Base-by-base conservation (phyloP, 2,113 vertebrate genomes). In the Clarias batrachus region DNA sequence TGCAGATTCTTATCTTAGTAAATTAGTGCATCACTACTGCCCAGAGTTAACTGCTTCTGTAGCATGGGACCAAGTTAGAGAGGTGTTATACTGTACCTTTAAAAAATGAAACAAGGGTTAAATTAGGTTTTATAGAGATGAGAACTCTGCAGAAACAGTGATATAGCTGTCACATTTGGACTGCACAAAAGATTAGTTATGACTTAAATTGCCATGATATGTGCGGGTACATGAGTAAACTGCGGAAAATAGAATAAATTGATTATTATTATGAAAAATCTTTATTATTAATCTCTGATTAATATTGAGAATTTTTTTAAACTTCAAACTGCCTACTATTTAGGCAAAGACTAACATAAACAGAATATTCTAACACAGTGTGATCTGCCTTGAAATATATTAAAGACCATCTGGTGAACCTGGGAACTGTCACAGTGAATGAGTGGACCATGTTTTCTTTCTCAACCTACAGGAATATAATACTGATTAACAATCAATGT, bases 21-120 rank as follows among this genome's bases (percentile, higher is more conserved):
- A 76, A 88, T 86, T 82, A 73, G n/a, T n/a, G 63, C 19, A 79
- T 52, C 48, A 73, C 86, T 85, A 86, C 62, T 81, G 54, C 1
- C 41, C 71, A 73, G 71, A 83, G 63, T 70, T 79, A 82, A 71
- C 76, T 11, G 4, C 33, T 84, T 48, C 73, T 41, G n/a, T 9
- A 11, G 37, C 54, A 81, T 30, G 3, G 66, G 56, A 73, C 12
- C 21, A 48, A 62, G 41, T 52, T 66, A 78, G 76, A 30, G 83
- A 70, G 80, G 54, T 30, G 54, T 2, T 63, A 8, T 5, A 77
- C 48, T 63, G 5, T 5, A 77, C 48, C 48, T 48, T 1, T 1
- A 80, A 11, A 25, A 52, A 30, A 74, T n/a, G 52, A 82, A 21
- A 74, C 56, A 10, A 11, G n/a, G 25, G 17, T 12, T 76, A 25